A percentile compares a stretch with the other conserved stretches of the same genome.
phyloP scores from a whole-genome alignment of 2,113 vertebrate genomes.

The Lipophrys pholis region DNA sequence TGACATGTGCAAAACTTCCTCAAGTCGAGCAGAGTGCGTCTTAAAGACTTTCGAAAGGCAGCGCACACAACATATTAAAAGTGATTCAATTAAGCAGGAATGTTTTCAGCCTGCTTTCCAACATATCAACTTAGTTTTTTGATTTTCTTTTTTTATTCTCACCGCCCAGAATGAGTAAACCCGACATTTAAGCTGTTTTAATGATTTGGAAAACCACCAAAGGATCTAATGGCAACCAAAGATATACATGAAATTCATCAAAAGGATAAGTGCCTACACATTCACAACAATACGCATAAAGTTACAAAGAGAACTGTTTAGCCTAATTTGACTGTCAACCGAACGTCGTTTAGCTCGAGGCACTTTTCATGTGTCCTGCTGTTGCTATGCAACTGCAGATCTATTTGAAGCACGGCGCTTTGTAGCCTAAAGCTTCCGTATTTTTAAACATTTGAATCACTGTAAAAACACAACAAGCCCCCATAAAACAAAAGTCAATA shows the following conservation, averaged over 20 bases:
- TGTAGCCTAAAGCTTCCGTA: conserved; percentile 15
- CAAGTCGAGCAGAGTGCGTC: conserved; percentile 12
- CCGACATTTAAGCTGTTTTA: background rate
- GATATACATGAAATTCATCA: no score
- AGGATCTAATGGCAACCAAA: background rate
- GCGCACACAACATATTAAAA: background rate
- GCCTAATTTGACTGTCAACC: conserved; percentile 13
- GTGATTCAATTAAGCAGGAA: no score
- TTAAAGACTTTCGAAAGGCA: no score
- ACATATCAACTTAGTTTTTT: no score
- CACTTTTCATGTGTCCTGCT: conserved; percentile 22
- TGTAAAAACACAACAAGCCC: background rate
- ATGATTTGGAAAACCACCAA: background rate
- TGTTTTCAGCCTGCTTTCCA: no score
- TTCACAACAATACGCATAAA: background rate
- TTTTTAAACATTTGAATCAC: conserved; percentile 25
- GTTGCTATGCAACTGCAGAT: conserved; percentile 57
- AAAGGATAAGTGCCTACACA: no score
- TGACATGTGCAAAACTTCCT: conserved; percentile 58
- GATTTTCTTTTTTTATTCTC: no score
- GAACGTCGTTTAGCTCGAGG: conserved; percentile 9
- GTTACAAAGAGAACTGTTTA: background rate
- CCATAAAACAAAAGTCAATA: background rate
- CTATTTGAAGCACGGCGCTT: conserved; percentile 43
- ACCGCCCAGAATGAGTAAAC: background rate